A percentile compares a stretch with the other conserved stretches of the same genome.
Conservation (phyloP, 2,888 invertebrate genomes). For the Timema podura region DNA sequence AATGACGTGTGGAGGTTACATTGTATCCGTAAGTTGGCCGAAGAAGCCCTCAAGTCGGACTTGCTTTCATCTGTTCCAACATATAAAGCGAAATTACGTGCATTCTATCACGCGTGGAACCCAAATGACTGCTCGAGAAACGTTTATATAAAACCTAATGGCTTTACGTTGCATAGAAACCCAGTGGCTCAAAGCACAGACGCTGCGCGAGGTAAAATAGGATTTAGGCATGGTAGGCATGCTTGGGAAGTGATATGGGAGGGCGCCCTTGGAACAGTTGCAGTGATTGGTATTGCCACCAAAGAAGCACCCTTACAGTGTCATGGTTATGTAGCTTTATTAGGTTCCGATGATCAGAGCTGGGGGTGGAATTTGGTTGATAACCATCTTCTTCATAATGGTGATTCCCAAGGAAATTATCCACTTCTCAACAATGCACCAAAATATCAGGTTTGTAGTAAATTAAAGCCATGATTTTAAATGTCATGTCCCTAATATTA, state of each 20-base stretch:
- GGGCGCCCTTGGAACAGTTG: constrained; percentile 96
- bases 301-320: constrained; percentile 91
- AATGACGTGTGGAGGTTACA: constrained; percentile 93
- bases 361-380: constrained; percentile 99
- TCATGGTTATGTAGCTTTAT: constrained; percentile 90
- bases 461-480: too few relatives aligned
- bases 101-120: constrained; percentile 95
- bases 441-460: constrained; percentile 70
- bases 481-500: too few relatives aligned
- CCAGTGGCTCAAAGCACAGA: constrained; percentile 99
- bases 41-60: constrained; percentile 85
- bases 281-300: constrained; percentile 93
- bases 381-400: constrained; percentile 94
- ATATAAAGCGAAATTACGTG: constrained; percentile 89
- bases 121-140: constrained; percentile 95
- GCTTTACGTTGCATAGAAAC: constrained; percentile 95
- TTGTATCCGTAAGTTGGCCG: constrained; percentile 80
- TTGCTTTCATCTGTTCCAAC: constrained; percentile 82
- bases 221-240: constrained; percentile 87
- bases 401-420: constrained; percentile 90
- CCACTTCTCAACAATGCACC: constrained; percentile 93
- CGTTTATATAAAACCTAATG: constrained; percentile 93
- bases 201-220: constrained; percentile 85
- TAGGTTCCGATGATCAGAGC: constrained; percentile 94
- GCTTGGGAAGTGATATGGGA: constrained; percentile 99